Evolutionary conservation across 1,140 invertebrate species (phyloP).

Genomic region (Aradophagus sp.): DNA sequence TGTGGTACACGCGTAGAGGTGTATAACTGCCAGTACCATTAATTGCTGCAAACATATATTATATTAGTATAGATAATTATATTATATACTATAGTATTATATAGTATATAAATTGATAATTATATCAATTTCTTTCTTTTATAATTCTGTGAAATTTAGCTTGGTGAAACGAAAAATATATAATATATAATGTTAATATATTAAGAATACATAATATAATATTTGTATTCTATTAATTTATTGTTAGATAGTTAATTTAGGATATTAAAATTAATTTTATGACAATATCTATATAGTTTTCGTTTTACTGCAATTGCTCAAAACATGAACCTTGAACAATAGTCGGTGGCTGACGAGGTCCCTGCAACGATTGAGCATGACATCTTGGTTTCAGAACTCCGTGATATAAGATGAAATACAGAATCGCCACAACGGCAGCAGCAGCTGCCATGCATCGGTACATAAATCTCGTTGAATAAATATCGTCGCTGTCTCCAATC

Average conservation of each 20-base stretch:
- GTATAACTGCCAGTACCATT: conserved; percentile 84
- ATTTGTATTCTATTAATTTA: not conserved
- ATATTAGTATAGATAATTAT: not conserved
- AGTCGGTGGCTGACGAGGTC: conserved; percentile 73
- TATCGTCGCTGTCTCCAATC: conserved; percentile 62
- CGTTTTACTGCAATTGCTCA: too few species aligned
- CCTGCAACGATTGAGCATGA: conserved; percentile 78
- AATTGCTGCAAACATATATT: conserved; percentile 73
- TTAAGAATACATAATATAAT: not conserved
- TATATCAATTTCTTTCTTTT: too few species aligned
- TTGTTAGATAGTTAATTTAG: too few species aligned
- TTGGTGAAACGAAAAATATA: too few species aligned
- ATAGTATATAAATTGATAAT: too few species aligned
- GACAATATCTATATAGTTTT: too few species aligned
- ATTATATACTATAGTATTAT: not conserved
- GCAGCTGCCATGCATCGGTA: conserved; percentile 79
- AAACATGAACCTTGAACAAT: conserved; percentile 68
- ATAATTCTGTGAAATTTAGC: too few species aligned
- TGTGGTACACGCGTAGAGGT: conserved; percentile 85
- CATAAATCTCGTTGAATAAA: conserved; percentile 69
- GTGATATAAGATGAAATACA: conserved; percentile 83
- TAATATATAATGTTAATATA: too few species aligned
- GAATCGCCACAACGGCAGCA: conserved; percentile 77
- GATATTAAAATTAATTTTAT: too few species aligned
- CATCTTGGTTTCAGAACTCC: conserved; percentile 82